Evolutionary conservation across 2,888 invertebrate genomes (phyloP).

Genomic region (Danaus chrysippus): DNA sequence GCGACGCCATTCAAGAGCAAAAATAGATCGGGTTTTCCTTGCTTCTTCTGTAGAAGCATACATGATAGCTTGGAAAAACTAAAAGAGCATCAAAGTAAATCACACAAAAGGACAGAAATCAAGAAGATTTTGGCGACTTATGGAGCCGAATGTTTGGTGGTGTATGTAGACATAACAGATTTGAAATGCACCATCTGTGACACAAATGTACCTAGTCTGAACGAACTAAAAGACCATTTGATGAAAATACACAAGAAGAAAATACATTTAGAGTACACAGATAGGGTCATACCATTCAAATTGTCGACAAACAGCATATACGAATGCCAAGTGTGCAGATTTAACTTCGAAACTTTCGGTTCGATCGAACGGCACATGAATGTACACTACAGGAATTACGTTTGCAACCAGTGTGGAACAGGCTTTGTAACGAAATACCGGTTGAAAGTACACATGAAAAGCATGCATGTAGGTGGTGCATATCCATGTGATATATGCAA

Average conservation of each 20-base stretch:
- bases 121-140: slow-evolving; percentile 46
- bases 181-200: slow-evolving; percentile 55
- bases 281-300: slow-evolving; percentile 61
- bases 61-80: slow-evolving; percentile 49
- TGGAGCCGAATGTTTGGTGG: slow-evolving; percentile 53
- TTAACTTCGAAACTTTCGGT: slow-evolving; percentile 63
- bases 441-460: slow-evolving; percentile 59
- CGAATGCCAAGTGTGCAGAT: slow-evolving; percentile 59
- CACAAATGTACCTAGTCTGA: slow-evolving; percentile 39
- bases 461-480: slow-evolving; percentile 51
- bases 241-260: slow-evolving; percentile 52
- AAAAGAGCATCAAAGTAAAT: slow-evolving; percentile 41
- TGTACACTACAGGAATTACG: slow-evolving; percentile 61
- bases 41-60: slow-evolving; percentile 57
- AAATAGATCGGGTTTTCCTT: slow-evolving; percentile 56
- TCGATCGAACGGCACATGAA: slow-evolving; percentile 69
- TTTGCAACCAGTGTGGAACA: slow-evolving; percentile 60
- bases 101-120: slow-evolving; percentile 45
- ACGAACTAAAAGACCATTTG: slow-evolving; percentile 54
- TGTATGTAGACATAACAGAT: slow-evolving; percentile 60
- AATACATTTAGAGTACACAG: slow-evolving; percentile 46
- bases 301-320: slow-evolving; percentile 43
- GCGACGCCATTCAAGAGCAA: slow-evolving; percentile 58
- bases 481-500: slow-evolving; percentile 57
- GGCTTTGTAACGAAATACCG: slow-evolving; percentile 62